These are phyloP conservation scores for Gastracanthus pulcherrimus DNA, from an alignment of 2,888 invertebrate genomes.

Conservation along the genomic window DNA sequence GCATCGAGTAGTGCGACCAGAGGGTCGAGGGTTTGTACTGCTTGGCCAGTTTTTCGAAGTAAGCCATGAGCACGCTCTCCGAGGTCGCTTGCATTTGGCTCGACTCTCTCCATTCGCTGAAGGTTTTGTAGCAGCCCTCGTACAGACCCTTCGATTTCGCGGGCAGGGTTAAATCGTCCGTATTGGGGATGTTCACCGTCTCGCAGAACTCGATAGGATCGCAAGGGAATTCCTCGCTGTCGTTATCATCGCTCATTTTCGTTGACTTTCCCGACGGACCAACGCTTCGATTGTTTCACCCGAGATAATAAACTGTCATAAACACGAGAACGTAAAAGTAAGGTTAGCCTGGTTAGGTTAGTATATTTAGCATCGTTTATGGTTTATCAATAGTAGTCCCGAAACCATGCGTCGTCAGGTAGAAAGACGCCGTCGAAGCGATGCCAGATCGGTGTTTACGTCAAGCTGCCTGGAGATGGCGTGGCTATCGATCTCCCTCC, in stretches of 20 bases:
- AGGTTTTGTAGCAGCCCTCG: neutral
- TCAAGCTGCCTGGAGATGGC: no score
- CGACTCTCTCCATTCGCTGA: neutral
- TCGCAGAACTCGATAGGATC: neutral
- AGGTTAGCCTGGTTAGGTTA: no score
- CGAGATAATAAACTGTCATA: no score
- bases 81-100: neutral
- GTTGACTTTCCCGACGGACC: neutral
- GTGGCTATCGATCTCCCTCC: no score
- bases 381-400: no score
- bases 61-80: neutral
- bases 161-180: neutral
- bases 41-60: neutral
- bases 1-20: neutral
- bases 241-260: neutral
- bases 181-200: neutral
- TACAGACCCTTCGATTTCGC: neutral
- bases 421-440: no score
- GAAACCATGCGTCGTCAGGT: no score
- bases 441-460: no score
- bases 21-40: neutral
- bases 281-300: neutral
- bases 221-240: neutral
- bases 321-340: no score
- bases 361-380: no score